Evolutionary conservation across 2,797 vertebrate species (phyloP).

Genomic region (Acomys russatus): DNA sequence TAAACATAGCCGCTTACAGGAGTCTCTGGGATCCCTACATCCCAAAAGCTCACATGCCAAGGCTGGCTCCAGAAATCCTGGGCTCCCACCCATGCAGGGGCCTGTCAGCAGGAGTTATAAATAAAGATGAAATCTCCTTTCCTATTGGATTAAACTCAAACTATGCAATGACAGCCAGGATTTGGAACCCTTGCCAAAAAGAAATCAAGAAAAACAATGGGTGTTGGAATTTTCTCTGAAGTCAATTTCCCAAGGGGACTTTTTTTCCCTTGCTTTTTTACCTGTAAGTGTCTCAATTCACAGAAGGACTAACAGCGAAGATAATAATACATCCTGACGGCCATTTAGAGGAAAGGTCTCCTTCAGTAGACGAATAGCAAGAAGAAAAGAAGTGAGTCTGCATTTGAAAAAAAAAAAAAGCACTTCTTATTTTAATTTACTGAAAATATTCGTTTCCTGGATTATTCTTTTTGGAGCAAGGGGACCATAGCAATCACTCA

Average conservation of each 20-base stretch:
- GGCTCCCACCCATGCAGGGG: constrained; percentile 30
- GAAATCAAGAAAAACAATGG: constrained; percentile 84
- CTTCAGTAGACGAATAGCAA: background rate
- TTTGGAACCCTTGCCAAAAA: constrained; percentile 83
- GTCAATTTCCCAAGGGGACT: constrained; percentile 57
- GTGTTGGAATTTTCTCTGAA: constrained; percentile 78
- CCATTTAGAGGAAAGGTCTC: constrained; percentile 34
- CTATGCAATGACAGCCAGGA: constrained; percentile 70
- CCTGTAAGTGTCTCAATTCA: constrained; percentile 74
- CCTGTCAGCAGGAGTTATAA: constrained; percentile 52
- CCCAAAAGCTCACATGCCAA: constrained; percentile 21
- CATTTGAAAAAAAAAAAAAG: background rate
- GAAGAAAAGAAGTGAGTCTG: background rate
- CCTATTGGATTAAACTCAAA: constrained; percentile 79
- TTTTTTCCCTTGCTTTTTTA: constrained; percentile 25
- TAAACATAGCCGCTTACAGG: background rate
- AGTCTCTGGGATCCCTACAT: background rate
- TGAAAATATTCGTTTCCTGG: constrained; percentile 60
- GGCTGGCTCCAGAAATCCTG: constrained; percentile 65
- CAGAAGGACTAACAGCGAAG: constrained; percentile 42
- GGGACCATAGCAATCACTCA: background rate
- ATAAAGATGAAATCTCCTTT: constrained; percentile 63
- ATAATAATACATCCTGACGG: constrained; percentile 23
- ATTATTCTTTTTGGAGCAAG: background rate
- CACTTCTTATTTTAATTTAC: constrained; percentile 62